Percentiles rank a stretch among this genome's conserved stretches.
Conservation (phyloP, 2,113 vertebrate genomes). For the Acanthochromis polyacanthus region DNA sequence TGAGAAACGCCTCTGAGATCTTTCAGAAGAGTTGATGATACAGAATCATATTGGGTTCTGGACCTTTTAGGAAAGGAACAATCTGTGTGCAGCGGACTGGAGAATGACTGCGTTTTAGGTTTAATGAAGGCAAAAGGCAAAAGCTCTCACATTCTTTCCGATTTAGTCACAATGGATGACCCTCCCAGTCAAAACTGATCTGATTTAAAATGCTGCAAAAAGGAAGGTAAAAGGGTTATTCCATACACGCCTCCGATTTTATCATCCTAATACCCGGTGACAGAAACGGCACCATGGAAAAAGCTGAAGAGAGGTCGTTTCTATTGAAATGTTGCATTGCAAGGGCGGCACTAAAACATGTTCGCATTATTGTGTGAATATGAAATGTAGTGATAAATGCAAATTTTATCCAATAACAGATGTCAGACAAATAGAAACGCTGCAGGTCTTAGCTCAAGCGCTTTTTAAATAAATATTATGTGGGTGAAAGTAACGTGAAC, state of each 20-base stretch:
- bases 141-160: slow-evolving; percentile 18
- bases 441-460: slow-evolving; percentile 2
- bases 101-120: slow-evolving; percentile 53
- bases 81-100: slow-evolving; percentile 48
- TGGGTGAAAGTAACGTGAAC: slow-evolving; percentile 26
- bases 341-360: slow-evolving; percentile 9
- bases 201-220: slow-evolving; percentile 27
- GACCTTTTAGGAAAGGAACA: slow-evolving; percentile 43
- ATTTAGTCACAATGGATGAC: slow-evolving; percentile 56
- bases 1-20: slow-evolving; percentile 59
- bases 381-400: slow-evolving; percentile 48
- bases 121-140: slow-evolving; percentile 54
- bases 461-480: slow-evolving; percentile 15
- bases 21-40: slow-evolving; percentile 37
- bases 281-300: background rate
- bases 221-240: slow-evolving; percentile 23
- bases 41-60: slow-evolving; percentile 9
- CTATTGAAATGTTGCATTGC: slow-evolving; percentile 20
- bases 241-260: slow-evolving; percentile 1
- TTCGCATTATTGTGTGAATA: slow-evolving; percentile 28
- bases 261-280: background rate
- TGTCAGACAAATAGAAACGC: slow-evolving; percentile 51
- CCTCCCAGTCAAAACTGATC: slow-evolving; percentile 32
- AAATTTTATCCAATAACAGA: slow-evolving; percentile 59
- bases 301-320: background rate